phyloP scores from a whole-genome alignment of 2,888 invertebrate species.

The Thymelicus acteon region DNA sequence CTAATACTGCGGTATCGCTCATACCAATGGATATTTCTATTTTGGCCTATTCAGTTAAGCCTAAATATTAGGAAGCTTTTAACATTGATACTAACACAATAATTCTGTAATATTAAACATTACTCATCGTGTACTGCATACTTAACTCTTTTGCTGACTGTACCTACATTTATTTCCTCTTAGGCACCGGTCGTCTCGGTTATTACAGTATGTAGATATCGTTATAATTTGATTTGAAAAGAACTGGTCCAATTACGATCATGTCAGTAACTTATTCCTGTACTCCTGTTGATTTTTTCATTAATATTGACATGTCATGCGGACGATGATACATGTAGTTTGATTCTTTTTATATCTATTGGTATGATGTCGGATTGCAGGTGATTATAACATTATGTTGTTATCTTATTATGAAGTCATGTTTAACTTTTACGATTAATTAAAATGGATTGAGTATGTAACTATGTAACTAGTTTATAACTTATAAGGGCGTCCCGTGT shows the following conservation, averaged over 20 bases:
- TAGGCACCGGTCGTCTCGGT: neutral
- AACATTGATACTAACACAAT: no score
- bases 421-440: neutral
- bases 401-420: neutral
- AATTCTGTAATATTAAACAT: no score
- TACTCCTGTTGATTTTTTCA: neutral
- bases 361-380: neutral
- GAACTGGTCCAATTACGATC: neutral
- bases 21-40: no score
- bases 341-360: neutral
- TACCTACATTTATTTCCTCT: neutral
- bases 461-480: no score
- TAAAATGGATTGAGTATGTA: no score
- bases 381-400: neutral
- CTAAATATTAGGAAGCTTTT: no score
- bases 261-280: constrained; percentile 4
- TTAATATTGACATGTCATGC: neutral
- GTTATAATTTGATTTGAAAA: constrained; percentile 6
- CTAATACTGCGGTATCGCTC: no score
- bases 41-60: no score
- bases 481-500: no score
- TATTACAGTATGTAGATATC: neutral
- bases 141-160: no score
- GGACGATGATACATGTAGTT: neutral
- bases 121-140: no score